Base-by-base conservation (phyloP, 2,888 invertebrate genomes). In the Limenitis camilla region DNA sequence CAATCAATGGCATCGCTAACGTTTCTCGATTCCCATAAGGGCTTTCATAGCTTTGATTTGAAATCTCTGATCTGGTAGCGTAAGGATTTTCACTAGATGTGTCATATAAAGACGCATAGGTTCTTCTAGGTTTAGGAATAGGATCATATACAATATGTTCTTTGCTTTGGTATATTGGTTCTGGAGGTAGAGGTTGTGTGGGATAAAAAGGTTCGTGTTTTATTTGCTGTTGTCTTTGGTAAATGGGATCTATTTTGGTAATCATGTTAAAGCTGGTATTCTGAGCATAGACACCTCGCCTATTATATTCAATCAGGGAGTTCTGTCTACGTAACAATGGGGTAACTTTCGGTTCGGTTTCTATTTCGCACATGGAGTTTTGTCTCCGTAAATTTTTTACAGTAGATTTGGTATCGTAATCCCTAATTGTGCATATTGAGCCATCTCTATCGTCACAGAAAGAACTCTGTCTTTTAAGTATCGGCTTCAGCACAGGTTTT, bases 301-400 rank as follows among this genome's bases (percentile, higher is more conserved):
- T 79, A 58, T 85, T 87, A 67, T 88, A 87, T 60, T 88, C 88
- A 63, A 88, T 88, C 9, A 88, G 80, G 58, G 88, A 88, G 67
- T 88, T 88, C 61, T 88, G 88, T 75, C 88, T 84, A 65, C 88
- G 84, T 56, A 88, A 72, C 66, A 87, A 63, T 5, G 88, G 88
- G 76, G 85, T 86, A 74, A 86, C 83, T 83, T 88, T 88, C n/a
- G 87, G 86, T 76, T 88, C 88, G 11, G 86, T 88, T 76, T 88
- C 88, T 56, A 88, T 86, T 68, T 88, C 88, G 55, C 86, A 86
- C 84, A 88, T 81, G 28, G 88, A 88, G 61, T 87, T 88, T 51
- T 88, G 88, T 60, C 88, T 68, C 62, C 84, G 71, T 1, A 87
- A 62, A 58, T 66, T 78, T 61, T 81, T 84, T 46, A 76, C 66